These are phyloP conservation scores for Cyanistes caeruleus DNA, from an alignment of 2,113 vertebrate genomes.

Conservation along the genomic window DNA sequence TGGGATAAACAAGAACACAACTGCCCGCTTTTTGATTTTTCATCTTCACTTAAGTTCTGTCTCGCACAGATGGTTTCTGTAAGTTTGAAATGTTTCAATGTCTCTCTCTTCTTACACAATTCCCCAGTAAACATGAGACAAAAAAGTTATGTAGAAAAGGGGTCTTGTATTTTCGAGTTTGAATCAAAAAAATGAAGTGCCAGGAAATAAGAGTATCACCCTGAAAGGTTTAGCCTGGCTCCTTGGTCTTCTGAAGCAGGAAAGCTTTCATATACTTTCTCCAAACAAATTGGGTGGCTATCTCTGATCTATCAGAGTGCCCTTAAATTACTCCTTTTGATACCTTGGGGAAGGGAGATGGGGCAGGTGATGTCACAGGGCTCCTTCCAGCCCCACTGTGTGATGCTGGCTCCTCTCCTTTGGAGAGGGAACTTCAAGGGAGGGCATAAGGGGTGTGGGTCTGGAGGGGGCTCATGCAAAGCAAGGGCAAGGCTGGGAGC, in stretches of 20 bases:
- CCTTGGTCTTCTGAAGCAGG: constrained; percentile 16
- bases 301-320: constrained; percentile 43
- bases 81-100: neutral
- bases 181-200: neutral
- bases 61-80: neutral
- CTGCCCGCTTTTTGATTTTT: constrained; percentile 40
- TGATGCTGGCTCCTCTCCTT: neutral
- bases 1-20: constrained; percentile 51
- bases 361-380: neutral
- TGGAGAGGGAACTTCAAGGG: neutral
- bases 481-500: neutral
- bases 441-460: neutral
- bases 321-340: constrained; percentile 48
- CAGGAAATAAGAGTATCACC: neutral
- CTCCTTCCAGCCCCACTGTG: neutral
- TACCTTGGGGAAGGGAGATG: constrained; percentile 52
- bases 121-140: neutral
- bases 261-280: constrained; percentile 29
- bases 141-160: neutral
- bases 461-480: neutral
- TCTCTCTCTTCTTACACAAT: neutral
- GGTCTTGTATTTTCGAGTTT: neutral
- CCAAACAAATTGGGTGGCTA: constrained; percentile 63
- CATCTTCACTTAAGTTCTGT: neutral
- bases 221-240: neutral